phyloP scores from a whole-genome alignment of 2,797 vertebrate genomes.

The Philypnodon macrostomus region DNA sequence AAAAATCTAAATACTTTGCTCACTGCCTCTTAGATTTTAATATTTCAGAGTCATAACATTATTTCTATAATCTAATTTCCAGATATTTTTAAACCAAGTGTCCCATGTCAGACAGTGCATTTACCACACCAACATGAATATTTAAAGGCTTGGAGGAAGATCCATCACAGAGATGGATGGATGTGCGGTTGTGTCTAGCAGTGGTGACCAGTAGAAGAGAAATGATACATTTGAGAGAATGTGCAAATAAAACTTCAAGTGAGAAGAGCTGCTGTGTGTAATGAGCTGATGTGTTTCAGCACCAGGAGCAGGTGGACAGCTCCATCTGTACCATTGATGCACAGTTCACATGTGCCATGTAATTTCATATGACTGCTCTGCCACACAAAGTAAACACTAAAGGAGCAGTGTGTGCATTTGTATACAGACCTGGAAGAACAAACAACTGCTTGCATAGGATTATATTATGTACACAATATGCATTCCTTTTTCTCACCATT shows the following conservation, averaged over 20 bases:
- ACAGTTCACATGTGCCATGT: conserved; percentile 3
- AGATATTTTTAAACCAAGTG: too few species aligned
- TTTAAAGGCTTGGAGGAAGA: conserved; percentile 60
- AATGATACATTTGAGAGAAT: background rate
- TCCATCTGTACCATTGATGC: conserved; percentile 23
- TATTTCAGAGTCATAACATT: too few species aligned
- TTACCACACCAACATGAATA: conserved; percentile 60
- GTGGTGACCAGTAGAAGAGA: conserved; percentile 5
- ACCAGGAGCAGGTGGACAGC: conserved; percentile 42
- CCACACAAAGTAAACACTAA: background rate
- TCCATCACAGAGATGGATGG: conserved; percentile 7
- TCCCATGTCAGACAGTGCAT: conserved; percentile 1
- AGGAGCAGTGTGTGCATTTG: background rate
- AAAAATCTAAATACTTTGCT: too few species aligned
- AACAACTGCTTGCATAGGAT: background rate
- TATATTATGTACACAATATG: too few species aligned
- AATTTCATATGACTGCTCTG: background rate
- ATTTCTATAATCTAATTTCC: too few species aligned
- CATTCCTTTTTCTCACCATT: too few species aligned
- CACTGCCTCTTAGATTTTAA: too few species aligned
- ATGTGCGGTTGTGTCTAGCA: conserved; percentile 1
- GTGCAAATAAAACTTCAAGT: background rate
- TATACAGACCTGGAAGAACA: background rate
- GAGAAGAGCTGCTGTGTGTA: background rate
- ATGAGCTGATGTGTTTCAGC: conserved; percentile 35